These are phyloP conservation scores for Rapana venosa DNA, from an alignment of 2,888 invertebrate genomes.

Conservation along the genomic window DNA sequence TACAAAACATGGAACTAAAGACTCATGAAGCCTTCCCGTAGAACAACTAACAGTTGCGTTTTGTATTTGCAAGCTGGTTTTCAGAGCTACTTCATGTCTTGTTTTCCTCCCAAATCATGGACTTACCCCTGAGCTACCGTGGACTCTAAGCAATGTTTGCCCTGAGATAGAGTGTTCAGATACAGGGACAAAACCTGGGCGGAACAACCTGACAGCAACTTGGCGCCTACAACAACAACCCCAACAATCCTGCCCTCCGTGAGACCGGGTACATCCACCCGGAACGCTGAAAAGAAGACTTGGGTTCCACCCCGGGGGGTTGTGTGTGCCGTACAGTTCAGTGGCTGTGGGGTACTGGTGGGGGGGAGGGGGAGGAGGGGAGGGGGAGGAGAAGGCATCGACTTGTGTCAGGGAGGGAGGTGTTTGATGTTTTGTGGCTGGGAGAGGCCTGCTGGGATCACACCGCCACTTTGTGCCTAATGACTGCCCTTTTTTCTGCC, in stretches of 20 bases:
- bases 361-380: neutral
- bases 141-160: neutral
- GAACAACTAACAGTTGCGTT: too few relatives aligned
- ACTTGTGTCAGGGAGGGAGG: neutral
- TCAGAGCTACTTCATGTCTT: too few relatives aligned
- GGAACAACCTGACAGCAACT: neutral
- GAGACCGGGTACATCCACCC: too few relatives aligned
- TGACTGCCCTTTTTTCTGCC: neutral
- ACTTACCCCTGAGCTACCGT: neutral
- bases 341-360: too few relatives aligned
- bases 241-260: neutral
- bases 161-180: neutral
- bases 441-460: neutral
- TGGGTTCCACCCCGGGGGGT: too few relatives aligned
- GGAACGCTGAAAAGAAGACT: neutral
- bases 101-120: neutral
- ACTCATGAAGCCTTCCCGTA: too few relatives aligned
- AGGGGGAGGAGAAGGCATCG: neutral
- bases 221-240: slow-evolving; percentile 4
- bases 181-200: neutral
- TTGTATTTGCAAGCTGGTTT: too few relatives aligned
- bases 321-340: too few relatives aligned
- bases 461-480: neutral
- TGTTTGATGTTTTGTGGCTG: slow-evolving; percentile 1
- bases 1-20: too few relatives aligned